A percentile compares a stretch with the other conserved stretches of the same genome.
Evolutionary conservation across 2,113 vertebrate species (phyloP).

Genomic region (Semnornis frantzii): DNA sequence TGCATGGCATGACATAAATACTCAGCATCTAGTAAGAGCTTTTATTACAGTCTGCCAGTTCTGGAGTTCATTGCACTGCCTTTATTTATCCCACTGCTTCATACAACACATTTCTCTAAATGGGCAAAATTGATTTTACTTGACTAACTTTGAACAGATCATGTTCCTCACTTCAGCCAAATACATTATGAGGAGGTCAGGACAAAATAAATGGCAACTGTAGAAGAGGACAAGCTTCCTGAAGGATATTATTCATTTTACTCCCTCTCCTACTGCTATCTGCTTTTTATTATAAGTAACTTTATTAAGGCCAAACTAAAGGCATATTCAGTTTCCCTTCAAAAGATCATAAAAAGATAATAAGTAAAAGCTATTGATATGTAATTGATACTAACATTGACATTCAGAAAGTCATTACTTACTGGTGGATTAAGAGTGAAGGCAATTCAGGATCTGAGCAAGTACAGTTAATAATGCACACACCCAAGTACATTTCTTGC

Average conservation of each 20-base stretch:
- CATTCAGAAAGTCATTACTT: neutral
- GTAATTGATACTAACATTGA: neutral
- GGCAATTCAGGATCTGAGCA: neutral
- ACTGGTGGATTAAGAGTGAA: neutral
- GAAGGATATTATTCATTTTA: neutral
- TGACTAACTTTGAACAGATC: neutral
- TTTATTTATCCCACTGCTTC: conserved; percentile 19
- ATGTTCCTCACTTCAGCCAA: neutral
- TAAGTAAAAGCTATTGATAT: neutral
- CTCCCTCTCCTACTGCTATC: neutral
- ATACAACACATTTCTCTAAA: neutral
- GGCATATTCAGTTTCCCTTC: neutral
- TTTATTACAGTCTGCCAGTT: neutral
- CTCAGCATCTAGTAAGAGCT: neutral
- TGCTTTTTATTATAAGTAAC: neutral
- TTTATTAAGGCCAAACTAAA: neutral
- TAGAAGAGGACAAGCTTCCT: neutral
- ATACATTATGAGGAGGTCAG: neutral
- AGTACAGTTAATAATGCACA: neutral
- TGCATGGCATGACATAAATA: fast-evolving
- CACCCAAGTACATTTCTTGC: neutral
- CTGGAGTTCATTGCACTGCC: neutral
- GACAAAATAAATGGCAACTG: neutral
- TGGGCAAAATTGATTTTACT: neutral
- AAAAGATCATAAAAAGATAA: neutral